Evolutionary conservation across 2,888 invertebrate species (phyloP).

Genomic region (Harpalus rubripes): DNA sequence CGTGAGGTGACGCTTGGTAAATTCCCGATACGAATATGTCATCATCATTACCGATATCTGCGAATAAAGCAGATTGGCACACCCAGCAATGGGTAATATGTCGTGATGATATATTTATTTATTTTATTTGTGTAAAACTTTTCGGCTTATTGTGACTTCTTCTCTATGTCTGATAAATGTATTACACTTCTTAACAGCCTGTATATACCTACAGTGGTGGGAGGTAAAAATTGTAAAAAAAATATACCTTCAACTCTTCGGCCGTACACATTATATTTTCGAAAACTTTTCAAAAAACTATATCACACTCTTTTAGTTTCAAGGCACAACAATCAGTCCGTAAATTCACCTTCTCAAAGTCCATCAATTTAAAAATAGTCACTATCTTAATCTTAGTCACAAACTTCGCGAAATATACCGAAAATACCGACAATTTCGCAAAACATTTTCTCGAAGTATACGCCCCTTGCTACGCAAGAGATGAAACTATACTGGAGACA

Average conservation of each 20-base stretch:
- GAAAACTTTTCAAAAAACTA: conserved; percentile 35
- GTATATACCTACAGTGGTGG: no score
- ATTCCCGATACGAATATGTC: no score
- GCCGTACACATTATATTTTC: conserved; percentile 76
- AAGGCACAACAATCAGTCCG: conserved; percentile 26
- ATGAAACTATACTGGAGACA: conserved; percentile 37
- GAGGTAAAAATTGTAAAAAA: no score
- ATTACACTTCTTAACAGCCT: no score
- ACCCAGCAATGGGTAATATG: no score
- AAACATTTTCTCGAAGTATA: not conserved
- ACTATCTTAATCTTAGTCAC: not conserved
- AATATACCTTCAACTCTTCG: conserved; percentile 77
- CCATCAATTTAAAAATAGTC: not conserved
- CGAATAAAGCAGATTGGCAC: no score
- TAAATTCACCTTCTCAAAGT: conserved; percentile 1
- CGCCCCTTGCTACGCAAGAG: conserved; percentile 33
- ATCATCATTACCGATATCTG: no score
- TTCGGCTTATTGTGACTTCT: no score
- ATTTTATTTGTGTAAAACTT: no score
- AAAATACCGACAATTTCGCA: conserved; percentile 12
- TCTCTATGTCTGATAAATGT: no score
- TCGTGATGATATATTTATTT: no score
- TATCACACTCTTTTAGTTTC: conserved; percentile 36
- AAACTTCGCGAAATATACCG: not conserved
- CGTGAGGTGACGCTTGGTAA: no score